A percentile compares a stretch with the other conserved stretches of the same genome.
Evolutionary conservation across 2,797 vertebrate genomes (phyloP).

Genomic region (Dendrocincla fuliginosa): DNA sequence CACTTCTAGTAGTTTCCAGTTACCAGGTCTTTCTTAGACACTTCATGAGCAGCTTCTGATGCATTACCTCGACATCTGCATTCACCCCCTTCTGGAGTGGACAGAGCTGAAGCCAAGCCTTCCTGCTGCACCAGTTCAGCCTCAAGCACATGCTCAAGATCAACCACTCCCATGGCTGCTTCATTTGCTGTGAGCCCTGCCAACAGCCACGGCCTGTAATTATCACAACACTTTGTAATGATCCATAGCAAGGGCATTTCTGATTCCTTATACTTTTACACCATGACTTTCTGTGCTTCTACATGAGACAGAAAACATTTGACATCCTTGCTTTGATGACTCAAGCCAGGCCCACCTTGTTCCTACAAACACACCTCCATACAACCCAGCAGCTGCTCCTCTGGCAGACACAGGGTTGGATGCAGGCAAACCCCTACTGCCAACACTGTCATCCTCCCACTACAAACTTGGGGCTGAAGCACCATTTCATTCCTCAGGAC

Average conservation of each 20-base stretch:
- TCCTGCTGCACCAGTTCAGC: background rate
- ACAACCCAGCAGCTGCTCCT: background rate
- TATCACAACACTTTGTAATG: background rate
- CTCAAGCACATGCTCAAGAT: rapidly evolving
- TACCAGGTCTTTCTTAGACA: background rate
- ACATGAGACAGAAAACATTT: background rate
- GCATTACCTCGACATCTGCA: background rate
- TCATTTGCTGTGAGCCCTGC: background rate
- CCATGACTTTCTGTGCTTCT: background rate
- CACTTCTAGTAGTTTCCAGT: background rate
- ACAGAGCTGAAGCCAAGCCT: background rate
- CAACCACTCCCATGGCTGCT: background rate
- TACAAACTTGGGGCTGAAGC: background rate
- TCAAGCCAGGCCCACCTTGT: background rate
- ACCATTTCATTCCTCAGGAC: background rate
- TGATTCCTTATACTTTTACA: background rate
- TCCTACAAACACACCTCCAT: background rate
- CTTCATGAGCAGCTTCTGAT: background rate
- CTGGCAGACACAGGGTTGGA: rapidly evolving
- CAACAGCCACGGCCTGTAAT: background rate
- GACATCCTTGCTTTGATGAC: background rate
- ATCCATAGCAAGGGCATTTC: background rate
- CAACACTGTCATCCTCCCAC: background rate
- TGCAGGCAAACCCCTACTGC: rapidly evolving
- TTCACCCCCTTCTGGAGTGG: background rate